Base-by-base conservation (phyloP, 53 echinoderm and acorn worm genomes). In the Crossaster papposus region DNA sequence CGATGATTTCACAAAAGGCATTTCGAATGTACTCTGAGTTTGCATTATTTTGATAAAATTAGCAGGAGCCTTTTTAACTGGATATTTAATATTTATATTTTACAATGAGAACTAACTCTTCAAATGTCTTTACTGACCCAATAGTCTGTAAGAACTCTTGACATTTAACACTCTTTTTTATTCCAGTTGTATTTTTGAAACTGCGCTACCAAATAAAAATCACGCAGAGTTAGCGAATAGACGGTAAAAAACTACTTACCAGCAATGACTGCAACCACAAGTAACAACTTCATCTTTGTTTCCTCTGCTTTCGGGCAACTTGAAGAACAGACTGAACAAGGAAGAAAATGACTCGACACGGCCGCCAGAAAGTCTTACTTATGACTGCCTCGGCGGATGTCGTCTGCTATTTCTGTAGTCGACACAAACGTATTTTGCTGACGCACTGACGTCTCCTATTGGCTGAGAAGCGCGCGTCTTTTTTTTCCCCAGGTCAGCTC, bases 231-330 rank as follows among this genome's bases (percentile, higher is more conserved):
- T 44, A 7, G 44, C 44, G 44, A 44, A 9, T 44, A 62, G 4
- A 62, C 3, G 3, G 23, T 62, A 28, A 68, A 4, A 4, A 0
- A 26, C 1, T 28, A 77, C 87, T 58, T 77, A 87, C 87, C 87
- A 2, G 31, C 30, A 62, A 87, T 77, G 62, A 87, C 11, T 9
- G 87, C 31, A 14, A 87, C 55, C 8, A 76, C 76, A 29, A 87
- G 24, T 55, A 87, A 36, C 34, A 33, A 75, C 77, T 87, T 87
- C 87, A 87, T 87, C 36, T 76, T 81, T 54, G 37, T 55, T 28
- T 87, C 58, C 63, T 87, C 87, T 76, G 87, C 63, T 62, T 74
- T 55, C 33, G 14, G 9, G 0, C 80, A 15, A 22, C 44, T 36
- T 15, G 37, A 37, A 58, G 37, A 76, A 87, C 29, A 58, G 76